Evolutionary conservation across 2,888 invertebrate species (phyloP), one percentile per base, ranked within the genome.

Genomic region (Pantelozetes paolii): DNA sequence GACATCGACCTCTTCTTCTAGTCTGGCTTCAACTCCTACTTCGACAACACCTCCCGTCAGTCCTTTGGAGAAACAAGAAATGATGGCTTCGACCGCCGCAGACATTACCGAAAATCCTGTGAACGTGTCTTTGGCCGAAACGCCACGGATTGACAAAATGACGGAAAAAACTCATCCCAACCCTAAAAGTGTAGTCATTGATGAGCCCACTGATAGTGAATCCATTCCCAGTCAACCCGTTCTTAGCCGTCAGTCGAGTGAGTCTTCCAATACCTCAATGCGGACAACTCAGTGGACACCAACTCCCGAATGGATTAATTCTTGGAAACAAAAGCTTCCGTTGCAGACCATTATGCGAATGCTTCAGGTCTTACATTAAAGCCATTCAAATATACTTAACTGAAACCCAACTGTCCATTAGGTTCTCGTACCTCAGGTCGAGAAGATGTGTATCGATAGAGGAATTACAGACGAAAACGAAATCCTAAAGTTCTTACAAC

Each of bases 371-470:
- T 26, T 26, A 13, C 42, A n/a, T 23, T 6, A 45, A 11, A 36
- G 36, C 11, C 36, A 45, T 9, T 18, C 45, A 45, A 45, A 9
- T 18, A 45, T 45, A 15, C 15, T 15, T 13, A 2, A 18, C 6
- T 45, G 11, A 45, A 9, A 13, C 18, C 8, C 6, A 45, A 15
- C 26, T 23, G 54, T 11, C 30, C 32, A 11, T 30, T 32, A 75
- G 74, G 98, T 99, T 40, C 86, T 99, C 6, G 99, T 99, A 78
- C 99, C 99, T 72, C 99, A 99, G 85, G 99, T 99, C 28, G 99
- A 99, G 85, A 99, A 99, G 85, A 99, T 99, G 79, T 99, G 99
- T 84, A 99, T 99, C 81, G 99, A 97, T 84, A 96, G 95, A 26
- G 76, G 76, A 9, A 75, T 99, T 78, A 99, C 98, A 3, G 99